Percentiles rank a stretch among this genome's conserved stretches.
These are phyloP conservation scores for Procambarus virginalis DNA, from an alignment of 1,140 invertebrate genomes.

Conservation along the genomic window DNA sequence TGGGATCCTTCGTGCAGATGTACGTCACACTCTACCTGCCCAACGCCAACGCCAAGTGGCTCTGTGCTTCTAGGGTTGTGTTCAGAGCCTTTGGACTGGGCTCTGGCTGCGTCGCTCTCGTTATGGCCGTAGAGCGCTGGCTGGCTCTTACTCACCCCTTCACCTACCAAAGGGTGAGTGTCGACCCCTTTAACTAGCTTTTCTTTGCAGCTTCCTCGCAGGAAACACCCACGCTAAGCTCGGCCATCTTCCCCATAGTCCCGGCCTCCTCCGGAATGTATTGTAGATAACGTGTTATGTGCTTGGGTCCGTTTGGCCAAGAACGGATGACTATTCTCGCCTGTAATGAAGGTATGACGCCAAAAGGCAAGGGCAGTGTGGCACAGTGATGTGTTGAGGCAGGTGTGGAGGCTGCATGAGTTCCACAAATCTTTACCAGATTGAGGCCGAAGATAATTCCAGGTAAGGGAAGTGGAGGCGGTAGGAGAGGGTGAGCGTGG, in stretches of 20 bases:
- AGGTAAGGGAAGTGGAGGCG: background rate
- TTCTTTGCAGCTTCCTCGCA: no score
- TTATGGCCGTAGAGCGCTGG: constrained; percentile 90
- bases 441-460: background rate
- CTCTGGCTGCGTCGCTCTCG: constrained; percentile 88
- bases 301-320: no score
- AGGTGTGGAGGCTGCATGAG: background rate
- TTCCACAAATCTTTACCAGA: background rate
- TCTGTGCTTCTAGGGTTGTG: constrained; percentile 82
- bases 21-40: constrained; percentile 77
- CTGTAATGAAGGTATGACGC: no score
- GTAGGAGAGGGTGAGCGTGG: background rate
- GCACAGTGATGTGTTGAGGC: no score
- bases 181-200: no score
- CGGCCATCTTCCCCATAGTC: no score
- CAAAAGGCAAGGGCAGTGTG: no score
- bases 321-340: no score
- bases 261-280: no score
- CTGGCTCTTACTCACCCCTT: constrained; percentile 90
- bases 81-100: constrained; percentile 88
- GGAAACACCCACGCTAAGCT: no score
- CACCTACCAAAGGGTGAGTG: constrained; percentile 87
- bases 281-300: no score
- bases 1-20: constrained; percentile 78
- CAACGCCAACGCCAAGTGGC: constrained; percentile 60